Evolutionary conservation across 92 coral and sea anemone genomes (phyloP).

Genomic region (Chrysogorgia sp.): DNA sequence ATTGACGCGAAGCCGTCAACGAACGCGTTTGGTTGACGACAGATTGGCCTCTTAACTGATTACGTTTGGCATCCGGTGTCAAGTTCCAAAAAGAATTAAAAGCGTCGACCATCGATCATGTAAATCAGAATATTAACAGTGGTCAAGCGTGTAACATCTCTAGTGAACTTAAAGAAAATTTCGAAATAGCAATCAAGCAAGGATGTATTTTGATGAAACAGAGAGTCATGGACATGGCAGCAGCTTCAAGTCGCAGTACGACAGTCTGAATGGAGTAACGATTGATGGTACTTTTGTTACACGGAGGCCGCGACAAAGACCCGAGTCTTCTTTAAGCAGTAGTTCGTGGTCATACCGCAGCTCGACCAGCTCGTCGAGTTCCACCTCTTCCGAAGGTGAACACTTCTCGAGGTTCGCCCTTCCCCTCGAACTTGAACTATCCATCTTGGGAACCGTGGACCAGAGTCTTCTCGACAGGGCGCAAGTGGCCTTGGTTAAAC

Average conservation of each 20-base stretch:
- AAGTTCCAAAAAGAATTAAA: neutral
- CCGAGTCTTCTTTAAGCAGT: constrained; percentile 1
- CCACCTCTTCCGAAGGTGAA: neutral
- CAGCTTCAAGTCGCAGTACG: neutral
- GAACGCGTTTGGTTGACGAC: neutral
- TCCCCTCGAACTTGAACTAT: constrained; percentile 34
- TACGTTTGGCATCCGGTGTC: neutral
- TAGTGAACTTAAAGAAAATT: neutral
- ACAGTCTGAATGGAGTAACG: neutral
- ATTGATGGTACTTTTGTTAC: neutral
- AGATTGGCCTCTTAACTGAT: constrained; percentile 1
- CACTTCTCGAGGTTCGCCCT: constrained; percentile 5
- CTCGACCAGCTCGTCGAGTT: constrained; percentile 23
- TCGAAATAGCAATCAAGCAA: neutral
- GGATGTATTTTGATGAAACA: neutral
- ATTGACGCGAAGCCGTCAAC: neutral
- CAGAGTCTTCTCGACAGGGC: constrained; percentile 37
- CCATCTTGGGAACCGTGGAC: constrained; percentile 38
- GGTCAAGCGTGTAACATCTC: constrained; percentile 16
- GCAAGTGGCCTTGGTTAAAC: constrained; percentile 26
- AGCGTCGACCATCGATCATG: neutral
- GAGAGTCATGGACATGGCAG: neutral
- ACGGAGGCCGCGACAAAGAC: neutral
- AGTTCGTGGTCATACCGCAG: constrained; percentile 28
- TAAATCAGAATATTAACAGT: constrained; percentile 3